Evolutionary conservation across 2,888 invertebrate genomes (phyloP), one percentile per base, ranked within the genome.

Genomic region (Andrena praecox): DNA sequence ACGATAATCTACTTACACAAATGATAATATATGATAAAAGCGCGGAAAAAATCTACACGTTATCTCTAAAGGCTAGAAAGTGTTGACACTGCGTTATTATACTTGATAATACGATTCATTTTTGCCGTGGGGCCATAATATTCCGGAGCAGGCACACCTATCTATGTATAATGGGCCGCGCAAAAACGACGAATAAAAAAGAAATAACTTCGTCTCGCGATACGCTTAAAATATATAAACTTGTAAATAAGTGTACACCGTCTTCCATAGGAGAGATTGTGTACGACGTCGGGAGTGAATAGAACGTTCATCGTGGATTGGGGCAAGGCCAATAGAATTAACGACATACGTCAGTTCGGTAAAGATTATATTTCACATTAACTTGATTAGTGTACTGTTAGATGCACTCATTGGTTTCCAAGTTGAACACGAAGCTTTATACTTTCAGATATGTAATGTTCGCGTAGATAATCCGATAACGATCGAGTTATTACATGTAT

Each of bases 281-380:
- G 10, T 29, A 20, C 5, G 27, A 42, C 24, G 27, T 35, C 6
- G 10, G 12, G 5, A 31, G 7, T 27, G 33, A 33, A 16, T 31
- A 52, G 20, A 3, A 1, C 4, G 33, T 16, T 29, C 70, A 52
- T 10, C 1, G 20, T 50, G 70, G 16, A 59, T 50, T 16, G n/a
- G 27, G 35, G 1, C 48, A 62, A 77, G 82, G 82, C 31, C 48
- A 66, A 71, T 2, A 42, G 33, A 75, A 68, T 20, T 48, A 63
- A 69, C 48, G 59, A 35, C 20, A 27, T 20, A 31, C 4, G 7
- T 56, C 16, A 66, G 8, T 20, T 71, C 70, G 60, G 31, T 33
- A 72, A 35, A 82, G 52, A 27, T 82, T 84, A 78, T 75, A 82
- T 84, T 84, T 84, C 20, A 69, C 67, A 60, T 10, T 69, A 84